phyloP scores from a whole-genome alignment of 2,888 invertebrate genomes.

The Eupeodes luniger region DNA sequence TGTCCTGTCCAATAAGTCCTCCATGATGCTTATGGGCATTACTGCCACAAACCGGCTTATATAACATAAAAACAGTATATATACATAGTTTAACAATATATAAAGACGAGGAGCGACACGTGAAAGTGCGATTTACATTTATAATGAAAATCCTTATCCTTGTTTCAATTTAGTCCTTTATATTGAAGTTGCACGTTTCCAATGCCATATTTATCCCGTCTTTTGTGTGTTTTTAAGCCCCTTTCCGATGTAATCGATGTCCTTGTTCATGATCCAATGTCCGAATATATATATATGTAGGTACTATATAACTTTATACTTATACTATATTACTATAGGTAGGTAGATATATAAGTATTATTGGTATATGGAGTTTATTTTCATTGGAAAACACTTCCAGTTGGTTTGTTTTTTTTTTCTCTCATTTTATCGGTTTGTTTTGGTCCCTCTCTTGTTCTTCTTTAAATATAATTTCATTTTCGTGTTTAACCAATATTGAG shows the following conservation, averaged over 20 bases:
- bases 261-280: neutral
- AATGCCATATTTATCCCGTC: neutral
- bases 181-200: neutral
- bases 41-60: neutral
- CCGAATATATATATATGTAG: neutral
- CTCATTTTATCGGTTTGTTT: slow-evolving; percentile 57
- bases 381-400: slow-evolving; percentile 48
- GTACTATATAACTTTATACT: neutral
- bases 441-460: slow-evolving; percentile 30
- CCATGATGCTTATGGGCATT: neutral
- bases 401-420: slow-evolving; percentile 49
- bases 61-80: neutral
- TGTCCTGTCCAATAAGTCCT: neutral
- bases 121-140: slow-evolving; percentile 59
- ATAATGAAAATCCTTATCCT: slow-evolving; percentile 40
- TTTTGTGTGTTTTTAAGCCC: slow-evolving; percentile 32
- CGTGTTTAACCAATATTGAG: slow-evolving; percentile 62
- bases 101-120: slow-evolving; percentile 26
- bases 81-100: slow-evolving; percentile 14
- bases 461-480: slow-evolving; percentile 71
- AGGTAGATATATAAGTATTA: neutral
- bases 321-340: too few relatives aligned
- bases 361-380: slow-evolving; percentile 15
- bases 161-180: slow-evolving; percentile 18
- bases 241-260: neutral